phyloP scores from a whole-genome alignment of 2,797 vertebrate species.

The Buceros bicornis region DNA sequence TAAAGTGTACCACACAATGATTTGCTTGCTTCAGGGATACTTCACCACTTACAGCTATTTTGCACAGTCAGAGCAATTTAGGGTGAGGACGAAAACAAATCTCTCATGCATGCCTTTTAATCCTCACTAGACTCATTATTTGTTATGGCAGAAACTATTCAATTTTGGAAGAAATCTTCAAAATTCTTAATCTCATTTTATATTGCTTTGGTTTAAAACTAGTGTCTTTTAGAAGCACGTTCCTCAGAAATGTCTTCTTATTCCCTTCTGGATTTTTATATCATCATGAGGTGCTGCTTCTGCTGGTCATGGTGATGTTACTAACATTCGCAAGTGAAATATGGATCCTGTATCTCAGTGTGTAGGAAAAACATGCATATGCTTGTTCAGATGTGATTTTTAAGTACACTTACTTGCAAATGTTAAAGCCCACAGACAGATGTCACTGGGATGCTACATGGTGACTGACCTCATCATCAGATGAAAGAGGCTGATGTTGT shows the following conservation, averaged over 20 bases:
- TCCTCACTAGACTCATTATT: background rate
- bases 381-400: background rate
- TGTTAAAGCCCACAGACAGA: background rate
- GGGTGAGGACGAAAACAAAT: conserved; percentile 1
- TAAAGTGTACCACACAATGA: background rate
- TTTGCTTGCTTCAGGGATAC: conserved; percentile 41
- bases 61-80: conserved; percentile 41
- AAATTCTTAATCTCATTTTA: conserved; percentile 13
- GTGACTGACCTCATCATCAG: background rate
- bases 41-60: conserved; percentile 33
- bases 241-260: background rate
- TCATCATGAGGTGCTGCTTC: background rate
- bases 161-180: conserved; percentile 18
- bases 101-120: background rate
- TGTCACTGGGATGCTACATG: background rate
- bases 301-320: background rate
- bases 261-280: background rate
- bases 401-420: background rate
- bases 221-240: background rate
- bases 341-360: background rate
- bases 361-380: background rate
- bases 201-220: background rate
- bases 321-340: background rate
- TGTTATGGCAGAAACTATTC: background rate
- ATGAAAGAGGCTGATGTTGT: background rate